Evolutionary conservation across 2,113 vertebrate species (phyloP).

Genomic region (Tragelaphus buxtoni): DNA sequence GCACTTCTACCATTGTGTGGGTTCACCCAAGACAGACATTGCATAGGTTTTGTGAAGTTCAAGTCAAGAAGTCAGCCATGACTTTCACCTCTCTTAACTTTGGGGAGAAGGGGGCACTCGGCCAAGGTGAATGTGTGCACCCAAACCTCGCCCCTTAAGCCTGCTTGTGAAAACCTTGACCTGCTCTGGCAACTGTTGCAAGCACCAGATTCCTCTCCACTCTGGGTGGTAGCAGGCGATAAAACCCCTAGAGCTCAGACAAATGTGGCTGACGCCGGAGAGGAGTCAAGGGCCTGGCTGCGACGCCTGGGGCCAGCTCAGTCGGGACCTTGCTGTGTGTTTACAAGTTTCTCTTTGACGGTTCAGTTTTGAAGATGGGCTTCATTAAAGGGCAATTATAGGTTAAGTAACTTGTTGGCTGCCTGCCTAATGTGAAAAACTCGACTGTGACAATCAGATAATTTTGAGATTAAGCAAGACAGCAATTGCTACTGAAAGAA

Average conservation of each 20-base stretch:
- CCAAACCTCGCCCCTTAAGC: background rate
- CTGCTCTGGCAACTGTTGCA: rapidly evolving
- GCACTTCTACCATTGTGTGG: rapidly evolving
- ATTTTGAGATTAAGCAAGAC: slow-evolving; percentile 59
- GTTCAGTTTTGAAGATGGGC: slow-evolving; percentile 65
- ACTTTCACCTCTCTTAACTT: rapidly evolving
- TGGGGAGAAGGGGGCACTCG: background rate
- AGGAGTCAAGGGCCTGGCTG: slow-evolving; percentile 40
- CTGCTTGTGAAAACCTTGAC: background rate
- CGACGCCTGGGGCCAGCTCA: background rate
- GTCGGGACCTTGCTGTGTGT: background rate
- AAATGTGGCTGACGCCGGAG: slow-evolving; percentile 38
- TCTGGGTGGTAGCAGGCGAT: background rate
- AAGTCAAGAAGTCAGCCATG: background rate
- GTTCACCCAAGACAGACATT: background rate
- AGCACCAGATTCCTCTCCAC: background rate
- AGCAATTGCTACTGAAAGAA: slow-evolving; percentile 59
- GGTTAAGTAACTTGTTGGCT: slow-evolving; percentile 79
- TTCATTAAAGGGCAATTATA: slow-evolving; percentile 75
- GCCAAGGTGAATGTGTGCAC: background rate
- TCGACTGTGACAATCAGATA: slow-evolving; percentile 71
- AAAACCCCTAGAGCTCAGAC: background rate
- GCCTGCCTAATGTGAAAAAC: slow-evolving; percentile 59
- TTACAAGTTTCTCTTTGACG: slow-evolving; percentile 64
- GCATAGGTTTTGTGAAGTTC: background rate